A percentile compares a stretch with the other conserved stretches of the same genome.
phyloP scores from a whole-genome alignment of 2,113 vertebrate species.

The Colistium nudipinnis region DNA sequence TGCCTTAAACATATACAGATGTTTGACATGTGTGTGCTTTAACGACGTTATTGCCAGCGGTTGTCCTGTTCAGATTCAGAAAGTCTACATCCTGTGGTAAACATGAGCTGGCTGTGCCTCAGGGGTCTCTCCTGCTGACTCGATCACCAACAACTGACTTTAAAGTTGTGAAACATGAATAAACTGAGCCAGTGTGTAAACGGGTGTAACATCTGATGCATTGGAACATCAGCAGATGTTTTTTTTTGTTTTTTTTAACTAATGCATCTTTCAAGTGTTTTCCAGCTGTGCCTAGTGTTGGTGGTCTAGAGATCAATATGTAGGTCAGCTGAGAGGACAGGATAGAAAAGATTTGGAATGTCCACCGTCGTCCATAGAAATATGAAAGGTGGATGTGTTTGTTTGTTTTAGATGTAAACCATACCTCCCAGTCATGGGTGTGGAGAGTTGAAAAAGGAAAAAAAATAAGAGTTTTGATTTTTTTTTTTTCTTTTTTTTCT shows the following conservation, averaged over 20 bases:
- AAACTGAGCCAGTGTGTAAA: not conserved
- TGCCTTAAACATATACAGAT: not conserved
- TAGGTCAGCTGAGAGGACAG: not conserved
- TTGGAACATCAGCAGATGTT: not conserved
- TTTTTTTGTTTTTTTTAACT: too few relatives aligned
- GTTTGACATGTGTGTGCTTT: not conserved
- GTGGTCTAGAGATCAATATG: slow-evolving; percentile 12
- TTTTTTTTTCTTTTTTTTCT: slow-evolving; percentile 27
- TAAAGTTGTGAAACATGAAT: not conserved
- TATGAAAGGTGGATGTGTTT: slow-evolving; percentile 12
- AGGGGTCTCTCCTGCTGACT: slow-evolving; percentile 14
- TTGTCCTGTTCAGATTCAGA: not conserved
- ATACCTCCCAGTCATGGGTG: slow-evolving; percentile 51
- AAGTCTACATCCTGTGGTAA: slow-evolving; percentile 27
- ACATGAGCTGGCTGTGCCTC: slow-evolving; percentile 4
- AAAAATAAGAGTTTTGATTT: too few relatives aligned
- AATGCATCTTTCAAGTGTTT: not conserved
- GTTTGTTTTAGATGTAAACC: slow-evolving; percentile 59
- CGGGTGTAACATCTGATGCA: not conserved
- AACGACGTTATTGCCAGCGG: not conserved
- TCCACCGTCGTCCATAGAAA: not conserved
- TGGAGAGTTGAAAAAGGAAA: slow-evolving; percentile 44
- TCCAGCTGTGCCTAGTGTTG: slow-evolving; percentile 16
- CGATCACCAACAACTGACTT: not conserved
- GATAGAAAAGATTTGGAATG: not conserved